These are phyloP conservation scores for Dioctria linearis DNA, from an alignment of 2,888 invertebrate species.

Conservation along the genomic window DNA sequence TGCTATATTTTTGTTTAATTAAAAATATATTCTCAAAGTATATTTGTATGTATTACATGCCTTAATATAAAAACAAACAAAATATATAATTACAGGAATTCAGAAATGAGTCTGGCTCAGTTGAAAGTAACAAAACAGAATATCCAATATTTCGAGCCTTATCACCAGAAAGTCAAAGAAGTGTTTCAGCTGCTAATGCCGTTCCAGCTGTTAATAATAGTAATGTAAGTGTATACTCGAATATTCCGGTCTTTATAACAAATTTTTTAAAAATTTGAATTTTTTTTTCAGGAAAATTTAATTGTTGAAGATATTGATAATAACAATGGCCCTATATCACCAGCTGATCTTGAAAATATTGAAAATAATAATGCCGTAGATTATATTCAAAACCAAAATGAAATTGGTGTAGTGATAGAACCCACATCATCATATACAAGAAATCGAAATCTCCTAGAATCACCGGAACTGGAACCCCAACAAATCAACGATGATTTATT, in stretches of 20 bases:
- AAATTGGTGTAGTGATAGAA: slow-evolving; percentile 55
- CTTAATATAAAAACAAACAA: too few relatives aligned
- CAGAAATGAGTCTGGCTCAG: slow-evolving; percentile 60
- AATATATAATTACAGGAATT: slow-evolving; percentile 58
- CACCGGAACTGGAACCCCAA: slow-evolving; percentile 3
- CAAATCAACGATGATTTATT: slow-evolving; percentile 26
- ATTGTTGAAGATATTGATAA: slow-evolving; percentile 67
- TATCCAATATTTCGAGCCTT: slow-evolving; percentile 61
- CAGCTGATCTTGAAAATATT: slow-evolving; percentile 75
- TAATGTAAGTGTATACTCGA: slow-evolving; percentile 50
- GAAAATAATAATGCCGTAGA: slow-evolving; percentile 74
- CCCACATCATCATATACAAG: slow-evolving; percentile 47
- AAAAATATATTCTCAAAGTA: too few relatives aligned
- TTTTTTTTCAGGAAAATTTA: slow-evolving; percentile 55
- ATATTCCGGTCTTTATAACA: neutral
- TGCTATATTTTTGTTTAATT: too few relatives aligned
- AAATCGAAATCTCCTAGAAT: slow-evolving; percentile 55
- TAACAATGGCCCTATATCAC: slow-evolving; percentile 74
- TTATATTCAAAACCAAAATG: slow-evolving; percentile 68
- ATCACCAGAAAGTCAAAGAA: slow-evolving; percentile 58
- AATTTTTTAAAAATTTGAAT: slow-evolving; percentile 1
- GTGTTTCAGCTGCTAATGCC: slow-evolving; percentile 35
- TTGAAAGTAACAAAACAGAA: slow-evolving; percentile 59
- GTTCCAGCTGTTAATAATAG: slow-evolving; percentile 54
- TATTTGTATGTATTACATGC: too few relatives aligned